Percentiles rank a stretch among this genome's conserved stretches.
These are phyloP conservation scores for Calephelis nemesis DNA, from an alignment of 1,140 invertebrate genomes.

Conservation along the genomic window DNA sequence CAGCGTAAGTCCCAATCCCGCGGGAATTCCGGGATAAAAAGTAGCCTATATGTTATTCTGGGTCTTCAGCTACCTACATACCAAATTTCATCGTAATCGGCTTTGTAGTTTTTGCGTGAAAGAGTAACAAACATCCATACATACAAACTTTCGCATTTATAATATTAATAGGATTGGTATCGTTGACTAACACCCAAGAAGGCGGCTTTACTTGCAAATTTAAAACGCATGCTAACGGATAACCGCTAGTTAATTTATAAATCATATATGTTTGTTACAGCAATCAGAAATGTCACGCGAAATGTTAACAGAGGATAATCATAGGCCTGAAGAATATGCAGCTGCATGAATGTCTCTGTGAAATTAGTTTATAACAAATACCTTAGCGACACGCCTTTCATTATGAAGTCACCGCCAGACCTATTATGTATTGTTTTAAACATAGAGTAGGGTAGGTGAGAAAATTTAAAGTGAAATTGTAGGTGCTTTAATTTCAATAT, in stretches of 20 bases:
- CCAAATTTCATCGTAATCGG: too few relatives aligned
- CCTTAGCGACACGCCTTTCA: slow-evolving; percentile 66
- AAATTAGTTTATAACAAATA: slow-evolving; percentile 57
- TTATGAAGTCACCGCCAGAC: slow-evolving; percentile 64
- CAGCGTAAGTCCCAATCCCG: too few relatives aligned
- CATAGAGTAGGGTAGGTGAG: slow-evolving; percentile 32
- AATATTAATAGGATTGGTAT: too few relatives aligned
- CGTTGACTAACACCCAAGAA: too few relatives aligned
- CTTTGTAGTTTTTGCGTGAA: too few relatives aligned
- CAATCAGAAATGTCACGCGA: slow-evolving; percentile 5
- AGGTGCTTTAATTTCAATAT: background rate
- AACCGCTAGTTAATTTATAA: background rate
- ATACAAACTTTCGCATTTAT: too few relatives aligned
- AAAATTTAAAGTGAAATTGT: background rate
- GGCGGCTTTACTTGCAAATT: too few relatives aligned
- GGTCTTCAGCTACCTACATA: too few relatives aligned
- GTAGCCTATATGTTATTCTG: too few relatives aligned
- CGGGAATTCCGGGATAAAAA: too few relatives aligned
- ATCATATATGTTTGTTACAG: background rate
- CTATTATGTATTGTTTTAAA: slow-evolving; percentile 35
- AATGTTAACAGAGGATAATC: slow-evolving; percentile 40
- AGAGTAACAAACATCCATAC: too few relatives aligned
- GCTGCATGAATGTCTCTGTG: slow-evolving; percentile 36
- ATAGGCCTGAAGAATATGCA: slow-evolving; percentile 38
- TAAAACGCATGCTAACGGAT: too few relatives aligned